Evolutionary conservation across 2,888 invertebrate species (phyloP).

Genomic region (Zonitis immaculata): DNA sequence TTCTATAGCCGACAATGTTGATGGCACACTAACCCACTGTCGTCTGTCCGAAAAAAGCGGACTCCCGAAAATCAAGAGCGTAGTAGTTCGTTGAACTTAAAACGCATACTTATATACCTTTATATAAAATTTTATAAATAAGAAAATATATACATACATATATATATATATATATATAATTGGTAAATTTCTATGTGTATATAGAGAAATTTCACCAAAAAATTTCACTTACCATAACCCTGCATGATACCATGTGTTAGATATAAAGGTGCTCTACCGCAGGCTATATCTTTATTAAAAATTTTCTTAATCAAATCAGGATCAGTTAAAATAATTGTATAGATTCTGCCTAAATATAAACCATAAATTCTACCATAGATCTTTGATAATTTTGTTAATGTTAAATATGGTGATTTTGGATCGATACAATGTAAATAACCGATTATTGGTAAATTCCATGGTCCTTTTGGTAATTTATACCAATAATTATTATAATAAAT

Average conservation of each 20-base stretch:
- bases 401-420: slow-evolving; percentile 63
- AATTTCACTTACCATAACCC: slow-evolving; percentile 67
- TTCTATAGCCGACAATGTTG: slow-evolving; percentile 3
- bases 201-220: not conserved
- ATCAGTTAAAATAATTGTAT: slow-evolving; percentile 74
- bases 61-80: slow-evolving; percentile 15
- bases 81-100: slow-evolving; percentile 23
- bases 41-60: slow-evolving; percentile 22
- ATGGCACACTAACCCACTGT: slow-evolving; percentile 30
- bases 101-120: not conserved
- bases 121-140: not conserved
- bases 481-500: not conserved
- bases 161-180: no score
- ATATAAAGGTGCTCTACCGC: slow-evolving; percentile 76
- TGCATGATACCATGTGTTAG: slow-evolving; percentile 84
- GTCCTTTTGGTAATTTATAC: slow-evolving; percentile 65
- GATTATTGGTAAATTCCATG: slow-evolving; percentile 70
- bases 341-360: slow-evolving; percentile 68
- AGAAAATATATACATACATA: no score
- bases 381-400: slow-evolving; percentile 61
- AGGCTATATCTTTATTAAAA: slow-evolving; percentile 65
- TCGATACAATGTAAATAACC: slow-evolving; percentile 76
- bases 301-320: slow-evolving; percentile 66
- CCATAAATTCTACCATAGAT: slow-evolving; percentile 72
- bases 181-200: no score